A percentile compares a stretch with the other conserved stretches of the same genome.
Evolutionary conservation across 1,140 invertebrate genomes (phyloP).

Genomic region (Pemphigus obesinymphae): DNA sequence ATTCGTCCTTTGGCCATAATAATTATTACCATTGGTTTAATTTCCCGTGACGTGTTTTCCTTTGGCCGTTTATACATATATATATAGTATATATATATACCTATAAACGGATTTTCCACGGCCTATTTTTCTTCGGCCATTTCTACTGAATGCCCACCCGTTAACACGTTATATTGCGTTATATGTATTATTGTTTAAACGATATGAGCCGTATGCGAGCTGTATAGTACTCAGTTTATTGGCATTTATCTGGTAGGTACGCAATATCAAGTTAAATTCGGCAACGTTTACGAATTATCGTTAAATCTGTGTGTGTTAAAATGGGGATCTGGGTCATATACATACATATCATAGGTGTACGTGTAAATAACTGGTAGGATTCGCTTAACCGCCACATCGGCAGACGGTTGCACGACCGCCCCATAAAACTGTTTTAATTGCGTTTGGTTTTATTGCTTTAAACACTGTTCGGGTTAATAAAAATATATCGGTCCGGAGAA

Average conservation of each 20-base stretch:
- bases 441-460: background rate
- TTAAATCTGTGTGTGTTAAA: background rate
- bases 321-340: background rate
- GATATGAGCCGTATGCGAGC: background rate
- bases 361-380: background rate
- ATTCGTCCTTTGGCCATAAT: too few species aligned
- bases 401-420: background rate
- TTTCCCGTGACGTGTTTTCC: too few species aligned
- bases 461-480: background rate
- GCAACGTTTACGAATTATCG: background rate
- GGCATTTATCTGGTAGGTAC: background rate
- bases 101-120: background rate
- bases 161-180: background rate
- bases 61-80: too few species aligned
- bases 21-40: too few species aligned
- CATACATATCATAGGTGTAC: background rate
- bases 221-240: background rate
- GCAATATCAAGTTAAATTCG: background rate
- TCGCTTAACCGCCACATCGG: background rate
- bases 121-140: background rate
- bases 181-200: background rate
- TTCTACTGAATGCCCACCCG: too few species aligned
- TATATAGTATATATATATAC: too few species aligned
- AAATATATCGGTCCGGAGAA: background rate
- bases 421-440: slow-evolving; percentile 1